Evolutionary conservation across 1,140 invertebrate species (phyloP).

Genomic region (Orchestia grillus): DNA sequence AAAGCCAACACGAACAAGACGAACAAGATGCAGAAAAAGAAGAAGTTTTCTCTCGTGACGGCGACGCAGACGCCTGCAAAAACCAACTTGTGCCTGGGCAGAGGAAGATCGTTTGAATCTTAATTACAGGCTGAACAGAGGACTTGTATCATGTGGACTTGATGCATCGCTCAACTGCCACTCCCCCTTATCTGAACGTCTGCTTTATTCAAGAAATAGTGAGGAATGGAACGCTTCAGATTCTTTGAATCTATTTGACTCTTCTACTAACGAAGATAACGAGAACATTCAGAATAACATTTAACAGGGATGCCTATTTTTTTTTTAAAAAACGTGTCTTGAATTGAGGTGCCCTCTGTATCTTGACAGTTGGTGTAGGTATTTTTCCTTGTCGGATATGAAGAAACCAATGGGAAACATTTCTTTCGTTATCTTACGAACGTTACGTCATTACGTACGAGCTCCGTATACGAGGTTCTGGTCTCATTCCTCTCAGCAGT

Average conservation of each 20-base stretch:
- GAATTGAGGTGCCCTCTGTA: too few species aligned
- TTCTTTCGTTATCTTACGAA: too few species aligned
- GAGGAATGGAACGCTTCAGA: background rate
- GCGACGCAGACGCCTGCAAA: background rate
- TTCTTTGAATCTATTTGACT: background rate
- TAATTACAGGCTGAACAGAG: slow-evolving; percentile 27
- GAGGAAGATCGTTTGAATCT: slow-evolving; percentile 30
- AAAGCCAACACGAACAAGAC: background rate
- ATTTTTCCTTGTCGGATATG: too few species aligned
- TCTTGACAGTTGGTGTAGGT: too few species aligned
- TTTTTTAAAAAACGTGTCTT: too few species aligned
- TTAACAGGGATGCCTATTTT: too few species aligned
- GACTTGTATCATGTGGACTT: background rate
- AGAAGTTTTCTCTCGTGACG: background rate
- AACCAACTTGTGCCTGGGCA: background rate
- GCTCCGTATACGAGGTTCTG: background rate
- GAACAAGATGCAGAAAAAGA: background rate
- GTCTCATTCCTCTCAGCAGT: background rate
- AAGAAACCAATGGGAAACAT: too few species aligned
- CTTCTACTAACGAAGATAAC: background rate
- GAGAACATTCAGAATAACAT: background rate
- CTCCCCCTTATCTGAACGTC: background rate
- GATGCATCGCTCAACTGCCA: background rate
- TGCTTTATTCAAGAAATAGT: background rate
- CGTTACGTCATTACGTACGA: too few species aligned